These are phyloP conservation scores for Aspidiotus destructor DNA, from an alignment of 2,888 invertebrate genomes.

Conservation along the genomic window DNA sequence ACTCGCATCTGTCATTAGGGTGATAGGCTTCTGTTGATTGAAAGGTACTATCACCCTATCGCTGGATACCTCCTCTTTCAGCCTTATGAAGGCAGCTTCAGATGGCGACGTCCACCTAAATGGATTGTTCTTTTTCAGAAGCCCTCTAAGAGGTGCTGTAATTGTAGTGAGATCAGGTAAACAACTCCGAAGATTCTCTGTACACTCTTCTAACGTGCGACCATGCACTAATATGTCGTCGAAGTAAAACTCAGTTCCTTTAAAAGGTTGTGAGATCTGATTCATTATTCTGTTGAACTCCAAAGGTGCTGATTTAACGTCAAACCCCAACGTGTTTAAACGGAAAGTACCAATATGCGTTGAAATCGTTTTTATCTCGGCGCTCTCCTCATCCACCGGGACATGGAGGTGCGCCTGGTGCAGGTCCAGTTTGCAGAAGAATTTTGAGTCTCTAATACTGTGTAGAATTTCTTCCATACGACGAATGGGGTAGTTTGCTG, in stretches of 20 bases:
- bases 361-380: no score
- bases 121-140: not conserved
- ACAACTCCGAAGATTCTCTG: not conserved
- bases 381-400: no score
- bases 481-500: no score
- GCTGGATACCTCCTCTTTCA: conserved; percentile 36
- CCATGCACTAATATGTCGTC: not conserved
- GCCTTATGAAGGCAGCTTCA: conserved; percentile 7
- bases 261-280: no score
- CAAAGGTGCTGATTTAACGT: no score
- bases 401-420: no score
- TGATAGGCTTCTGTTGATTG: conserved; percentile 35
- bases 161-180: not conserved
- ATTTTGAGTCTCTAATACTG: no score
- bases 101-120: not conserved
- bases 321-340: no score
- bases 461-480: no score
- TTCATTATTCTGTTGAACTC: no score
- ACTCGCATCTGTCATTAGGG: conserved; percentile 34
- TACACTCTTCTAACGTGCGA: not conserved
- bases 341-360: no score
- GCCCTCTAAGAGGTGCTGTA: not conserved
- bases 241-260: conserved; percentile 1
- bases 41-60: conserved; percentile 36
- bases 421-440: no score